These are phyloP conservation scores for Heliconius sara DNA, from an alignment of 2,888 invertebrate species.

Conservation along the genomic window DNA sequence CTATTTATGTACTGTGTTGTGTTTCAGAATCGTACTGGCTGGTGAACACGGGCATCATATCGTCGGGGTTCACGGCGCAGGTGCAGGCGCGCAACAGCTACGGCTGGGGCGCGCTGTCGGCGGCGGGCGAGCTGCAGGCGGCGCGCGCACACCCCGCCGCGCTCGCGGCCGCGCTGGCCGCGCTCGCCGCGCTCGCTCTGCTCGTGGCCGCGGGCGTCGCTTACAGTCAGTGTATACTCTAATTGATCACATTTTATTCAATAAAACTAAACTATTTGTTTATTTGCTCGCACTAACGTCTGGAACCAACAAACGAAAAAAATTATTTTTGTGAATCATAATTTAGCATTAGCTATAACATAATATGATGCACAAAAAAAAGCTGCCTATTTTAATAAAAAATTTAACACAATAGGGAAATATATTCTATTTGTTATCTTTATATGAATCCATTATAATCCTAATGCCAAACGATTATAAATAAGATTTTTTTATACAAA, in stretches of 20 bases:
- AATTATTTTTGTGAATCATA: not conserved
- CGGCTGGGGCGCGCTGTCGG: slow-evolving; percentile 92
- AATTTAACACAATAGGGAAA: not conserved
- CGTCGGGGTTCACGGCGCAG: slow-evolving; percentile 88
- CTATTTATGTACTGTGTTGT: not conserved
- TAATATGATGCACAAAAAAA: not conserved
- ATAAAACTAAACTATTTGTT: too few species aligned
- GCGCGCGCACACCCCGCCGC: slow-evolving; percentile 68
- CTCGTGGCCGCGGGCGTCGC: slow-evolving; percentile 81
- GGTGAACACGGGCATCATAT: slow-evolving; percentile 86
- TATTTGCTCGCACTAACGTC: too few species aligned
- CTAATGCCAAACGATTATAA: not conserved
- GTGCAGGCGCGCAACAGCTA: slow-evolving; percentile 91
- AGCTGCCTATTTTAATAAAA: not conserved
- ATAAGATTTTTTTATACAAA: not conserved
- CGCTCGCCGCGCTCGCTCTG: slow-evolving; percentile 87
- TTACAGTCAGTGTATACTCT: slow-evolving; percentile 44
- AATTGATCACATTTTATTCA: too few species aligned
- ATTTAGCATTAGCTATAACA: not conserved
- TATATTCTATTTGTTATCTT: not conserved
- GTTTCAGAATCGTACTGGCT: slow-evolving; percentile 90
- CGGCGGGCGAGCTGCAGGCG: slow-evolving; percentile 81
- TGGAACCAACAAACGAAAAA: not conserved
- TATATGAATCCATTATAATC: not conserved
- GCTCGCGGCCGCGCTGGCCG: slow-evolving; percentile 85